A percentile compares a stretch with the other conserved stretches of the same genome.
These are phyloP conservation scores for Prionchulus punctatus DNA, from an alignment of 2,888 invertebrate species.

Conservation along the genomic window DNA sequence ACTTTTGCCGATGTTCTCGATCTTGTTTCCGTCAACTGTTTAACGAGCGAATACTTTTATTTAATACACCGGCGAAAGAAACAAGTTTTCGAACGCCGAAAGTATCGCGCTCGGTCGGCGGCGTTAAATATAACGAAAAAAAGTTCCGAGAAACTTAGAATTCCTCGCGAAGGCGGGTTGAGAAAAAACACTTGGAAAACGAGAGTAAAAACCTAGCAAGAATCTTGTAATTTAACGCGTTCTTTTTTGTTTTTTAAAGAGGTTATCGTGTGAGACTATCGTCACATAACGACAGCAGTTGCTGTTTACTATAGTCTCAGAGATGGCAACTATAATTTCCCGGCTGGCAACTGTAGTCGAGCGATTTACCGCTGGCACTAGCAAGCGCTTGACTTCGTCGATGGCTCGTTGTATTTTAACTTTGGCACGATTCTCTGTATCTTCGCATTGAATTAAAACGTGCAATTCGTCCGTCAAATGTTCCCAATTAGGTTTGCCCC, in stretches of 20 bases:
- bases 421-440: slow-evolving; percentile 87
- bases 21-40: too few species aligned
- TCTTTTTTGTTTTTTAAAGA: not conserved
- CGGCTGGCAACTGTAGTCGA: too few species aligned
- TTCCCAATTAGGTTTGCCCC: slow-evolving; percentile 99
- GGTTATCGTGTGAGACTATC: not conserved
- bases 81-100: too few species aligned
- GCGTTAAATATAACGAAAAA: too few species aligned
- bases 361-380: slow-evolving; percentile 68
- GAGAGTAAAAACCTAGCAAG: too few species aligned
- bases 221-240: not conserved
- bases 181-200: too few species aligned
- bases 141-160: too few species aligned
- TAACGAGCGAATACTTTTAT: too few species aligned
- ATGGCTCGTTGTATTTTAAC: slow-evolving; percentile 85
- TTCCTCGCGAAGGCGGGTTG: too few species aligned
- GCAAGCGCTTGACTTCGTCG: slow-evolving; percentile 90
- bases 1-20: too few species aligned
- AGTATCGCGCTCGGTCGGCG: too few species aligned
- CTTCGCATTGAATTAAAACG: slow-evolving; percentile 94
- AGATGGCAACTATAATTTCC: not conserved
- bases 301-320: not conserved
- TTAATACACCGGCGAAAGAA: too few species aligned
- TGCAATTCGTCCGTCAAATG: slow-evolving; percentile 96
- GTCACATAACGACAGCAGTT: not conserved